phyloP scores from a whole-genome alignment of 1,140 invertebrate species.

The Aphelinus atriplicis region DNA sequence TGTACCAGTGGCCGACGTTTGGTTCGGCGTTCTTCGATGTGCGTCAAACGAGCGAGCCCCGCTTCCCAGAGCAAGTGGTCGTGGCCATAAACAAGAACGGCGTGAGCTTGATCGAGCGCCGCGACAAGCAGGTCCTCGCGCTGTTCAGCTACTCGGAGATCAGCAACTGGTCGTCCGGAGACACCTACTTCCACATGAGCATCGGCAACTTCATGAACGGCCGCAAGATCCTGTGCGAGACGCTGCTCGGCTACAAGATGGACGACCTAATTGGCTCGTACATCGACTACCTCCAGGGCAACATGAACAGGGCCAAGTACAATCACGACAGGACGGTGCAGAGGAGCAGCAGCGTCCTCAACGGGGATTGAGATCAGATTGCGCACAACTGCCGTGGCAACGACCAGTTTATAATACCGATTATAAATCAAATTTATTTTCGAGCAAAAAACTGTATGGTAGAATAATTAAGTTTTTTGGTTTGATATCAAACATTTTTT shows the following conservation, averaged over 20 bases:
- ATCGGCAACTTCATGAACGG: conserved; percentile 87
- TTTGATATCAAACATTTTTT: too few species aligned
- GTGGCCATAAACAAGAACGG: conserved; percentile 16
- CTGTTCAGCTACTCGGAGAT: conserved; percentile 88
- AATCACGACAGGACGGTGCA: not conserved
- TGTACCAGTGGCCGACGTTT: conserved; percentile 88
- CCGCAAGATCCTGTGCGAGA: conserved; percentile 91
- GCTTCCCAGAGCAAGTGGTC: conserved; percentile 84
- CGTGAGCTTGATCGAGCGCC: conserved; percentile 1
- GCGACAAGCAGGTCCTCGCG: conserved; percentile 68
- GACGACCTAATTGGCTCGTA: conserved; percentile 96
- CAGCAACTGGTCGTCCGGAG: conserved; percentile 93
- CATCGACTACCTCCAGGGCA: conserved; percentile 67
- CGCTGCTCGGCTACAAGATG: conserved; percentile 94
- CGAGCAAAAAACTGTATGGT: too few species aligned
- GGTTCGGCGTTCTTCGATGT: conserved; percentile 97
- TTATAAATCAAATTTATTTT: too few species aligned
- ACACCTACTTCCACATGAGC: conserved; percentile 95
- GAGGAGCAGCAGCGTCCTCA: not conserved
- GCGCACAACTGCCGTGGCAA: too few species aligned
- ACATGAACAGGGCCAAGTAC: not conserved
- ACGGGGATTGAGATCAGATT: not conserved
- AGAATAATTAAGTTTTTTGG: too few species aligned
- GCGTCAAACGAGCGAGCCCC: conserved; percentile 85
- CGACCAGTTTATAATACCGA: too few species aligned